Conservation (phyloP, 2,888 invertebrate genomes). For the Heliconius hortense region DNA sequence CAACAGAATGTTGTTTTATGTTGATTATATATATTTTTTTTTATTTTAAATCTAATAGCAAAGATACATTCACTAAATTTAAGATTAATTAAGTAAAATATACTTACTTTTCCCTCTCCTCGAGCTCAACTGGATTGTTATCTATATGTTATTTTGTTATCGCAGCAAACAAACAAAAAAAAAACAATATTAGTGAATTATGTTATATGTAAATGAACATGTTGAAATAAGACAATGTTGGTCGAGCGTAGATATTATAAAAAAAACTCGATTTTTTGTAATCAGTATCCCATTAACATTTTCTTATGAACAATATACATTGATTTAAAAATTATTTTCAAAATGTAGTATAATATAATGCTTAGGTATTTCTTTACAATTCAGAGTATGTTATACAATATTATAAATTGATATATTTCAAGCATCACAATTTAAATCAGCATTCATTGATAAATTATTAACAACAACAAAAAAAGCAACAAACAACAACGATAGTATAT, state of each 20-base stretch:
- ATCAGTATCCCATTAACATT: neutral
- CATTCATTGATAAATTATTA: neutral
- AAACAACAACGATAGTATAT: neutral
- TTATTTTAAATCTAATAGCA: slow-evolving; percentile 20
- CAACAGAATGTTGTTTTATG: slow-evolving; percentile 17
- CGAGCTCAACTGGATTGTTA: slow-evolving; percentile 90
- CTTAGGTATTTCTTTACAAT: neutral
- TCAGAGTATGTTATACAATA: neutral
- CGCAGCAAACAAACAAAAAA: slow-evolving; percentile 74
- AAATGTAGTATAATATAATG: neutral
- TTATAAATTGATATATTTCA: neutral
- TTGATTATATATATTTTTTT: slow-evolving; percentile 11
- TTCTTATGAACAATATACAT: slow-evolving; percentile 1
- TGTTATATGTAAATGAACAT: slow-evolving; percentile 2
- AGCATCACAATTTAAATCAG: neutral
- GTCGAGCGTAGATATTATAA: neutral
- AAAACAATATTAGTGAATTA: slow-evolving; percentile 45
- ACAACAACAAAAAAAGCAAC: neutral
- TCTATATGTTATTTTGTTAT: slow-evolving; percentile 79
- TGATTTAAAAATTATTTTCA: neutral
- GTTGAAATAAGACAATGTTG: neutral
- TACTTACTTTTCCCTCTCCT: slow-evolving; percentile 94
- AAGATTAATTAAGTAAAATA: slow-evolving; percentile 33
- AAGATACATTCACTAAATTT: slow-evolving; percentile 37
- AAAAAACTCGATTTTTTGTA: neutral